phyloP scores from a whole-genome alignment of 2,888 invertebrate species.

The Hedya salicella region DNA sequence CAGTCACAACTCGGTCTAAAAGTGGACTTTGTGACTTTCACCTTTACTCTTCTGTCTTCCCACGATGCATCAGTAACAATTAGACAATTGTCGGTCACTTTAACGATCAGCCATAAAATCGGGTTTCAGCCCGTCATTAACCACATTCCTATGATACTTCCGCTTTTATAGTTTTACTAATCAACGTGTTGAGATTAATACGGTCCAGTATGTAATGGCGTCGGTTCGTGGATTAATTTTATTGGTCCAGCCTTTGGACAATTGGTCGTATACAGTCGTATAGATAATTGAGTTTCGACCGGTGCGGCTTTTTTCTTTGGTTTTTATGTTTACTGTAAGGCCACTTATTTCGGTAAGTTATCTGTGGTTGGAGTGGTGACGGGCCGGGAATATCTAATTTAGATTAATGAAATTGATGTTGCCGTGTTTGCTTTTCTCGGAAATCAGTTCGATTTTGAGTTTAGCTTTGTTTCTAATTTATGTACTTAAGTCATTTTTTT shows the following conservation, averaged over 20 bases:
- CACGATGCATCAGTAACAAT: slow-evolving; percentile 81
- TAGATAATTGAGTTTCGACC: slow-evolving; percentile 81
- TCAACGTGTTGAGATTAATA: slow-evolving; percentile 83
- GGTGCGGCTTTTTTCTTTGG: slow-evolving; percentile 67
- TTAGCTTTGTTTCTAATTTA: slow-evolving; percentile 20
- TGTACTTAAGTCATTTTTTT: slow-evolving; percentile 3
- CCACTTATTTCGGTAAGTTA: slow-evolving; percentile 63
- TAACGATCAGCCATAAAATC: slow-evolving; percentile 82
- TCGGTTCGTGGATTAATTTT: slow-evolving; percentile 80
- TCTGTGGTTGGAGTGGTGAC: slow-evolving; percentile 55
- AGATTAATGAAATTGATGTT: slow-evolving; percentile 56
- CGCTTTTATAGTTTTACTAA: slow-evolving; percentile 85
- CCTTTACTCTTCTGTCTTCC: slow-evolving; percentile 73
- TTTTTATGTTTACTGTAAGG: slow-evolving; percentile 69
- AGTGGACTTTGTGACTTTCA: slow-evolving; percentile 74
- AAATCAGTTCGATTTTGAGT: slow-evolving; percentile 6
- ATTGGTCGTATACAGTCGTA: slow-evolving; percentile 82
- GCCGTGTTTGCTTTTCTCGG: slow-evolving; percentile 31
- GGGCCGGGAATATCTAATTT: slow-evolving; percentile 59
- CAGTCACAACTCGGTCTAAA: no score
- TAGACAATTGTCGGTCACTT: slow-evolving; percentile 84
- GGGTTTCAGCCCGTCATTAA: slow-evolving; percentile 82
- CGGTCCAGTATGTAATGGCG: slow-evolving; percentile 79
- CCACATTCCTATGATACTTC: slow-evolving; percentile 84
- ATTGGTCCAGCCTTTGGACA: slow-evolving; percentile 76